Base-by-base conservation (phyloP, 2,888 invertebrate genomes). In the Pasiphila rectangulata region DNA sequence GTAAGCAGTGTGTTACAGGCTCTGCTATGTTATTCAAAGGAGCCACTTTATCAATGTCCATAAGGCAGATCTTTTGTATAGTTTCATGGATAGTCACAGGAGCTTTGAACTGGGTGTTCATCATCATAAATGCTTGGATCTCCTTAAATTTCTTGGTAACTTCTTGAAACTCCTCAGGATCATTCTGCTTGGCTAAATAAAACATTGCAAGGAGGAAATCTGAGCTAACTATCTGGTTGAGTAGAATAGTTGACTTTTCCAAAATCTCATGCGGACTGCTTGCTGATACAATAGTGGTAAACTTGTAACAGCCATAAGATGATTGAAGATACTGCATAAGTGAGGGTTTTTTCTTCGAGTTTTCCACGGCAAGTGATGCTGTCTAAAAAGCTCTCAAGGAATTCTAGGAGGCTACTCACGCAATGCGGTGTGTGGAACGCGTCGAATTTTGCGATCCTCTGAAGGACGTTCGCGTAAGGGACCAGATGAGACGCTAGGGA, bases 401-500 rank as follows among this genome's bases (percentile, higher is more conserved):
- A 95, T 63, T 97, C 96, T 40, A 98, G 78, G 3, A 98, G 86
- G 59, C 96, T 95, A 12, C 94, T 90, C 27, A 98, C 92, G 74
- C 98, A 98, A 73, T 96, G 95, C 0, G 95, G 94, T 72, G 97
- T 96, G 48, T 94, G 93, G 67, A 94, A 93, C 37, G 96, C 94
- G 61, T 96, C 95, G 79, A 96, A 97, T 80, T 96, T 95, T 39
- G 96, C 94, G 51, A 98, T 94, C 66, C 96, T 92, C 68, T 94
- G 94, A 17, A 98, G 79, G 0, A 97, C 97, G 2, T 97, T 96
- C 3, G 96, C 95, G 74, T 96, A 96, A 0, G 97, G 97, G 0
- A 98, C 96, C 54, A 98, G 83, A 81, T 97, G 96, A 3, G 96
- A 94, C 59, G 96, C 95, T 41, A 98, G 80, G 1, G 97, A 97